Evolutionary conservation across 2,888 invertebrate genomes (phyloP).

Genomic region (Limenitis camilla): DNA sequence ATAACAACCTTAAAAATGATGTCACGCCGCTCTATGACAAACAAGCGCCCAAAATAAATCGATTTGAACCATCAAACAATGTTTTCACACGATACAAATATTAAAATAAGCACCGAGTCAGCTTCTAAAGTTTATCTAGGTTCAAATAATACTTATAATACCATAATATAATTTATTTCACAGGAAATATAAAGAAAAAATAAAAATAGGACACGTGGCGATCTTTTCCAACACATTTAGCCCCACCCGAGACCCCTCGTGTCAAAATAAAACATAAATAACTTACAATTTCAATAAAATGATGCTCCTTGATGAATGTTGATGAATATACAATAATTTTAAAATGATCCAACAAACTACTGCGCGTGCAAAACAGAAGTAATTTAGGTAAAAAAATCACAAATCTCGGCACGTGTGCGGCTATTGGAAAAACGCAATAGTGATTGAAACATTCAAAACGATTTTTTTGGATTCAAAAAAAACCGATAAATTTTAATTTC

Average conservation of each 20-base stretch:
- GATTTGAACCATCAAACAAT: constrained; percentile 11
- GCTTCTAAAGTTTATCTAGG: not conserved
- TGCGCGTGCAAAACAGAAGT: constrained; percentile 53
- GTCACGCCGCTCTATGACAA: constrained; percentile 18
- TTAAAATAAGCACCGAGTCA: not conserved
- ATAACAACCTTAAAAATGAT: constrained; percentile 22
- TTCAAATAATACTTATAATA: not conserved
- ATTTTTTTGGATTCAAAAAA: constrained; percentile 8
- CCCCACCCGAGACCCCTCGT: constrained; percentile 56
- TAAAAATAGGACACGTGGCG: constrained; percentile 69
- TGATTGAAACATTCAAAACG: constrained; percentile 13
- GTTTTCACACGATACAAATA: not conserved
- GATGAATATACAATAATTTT: constrained; percentile 38
- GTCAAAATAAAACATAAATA: constrained; percentile 51
- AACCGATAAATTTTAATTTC: constrained; percentile 13
- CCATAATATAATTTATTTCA: constrained; percentile 20
- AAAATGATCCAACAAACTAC: constrained; percentile 36
- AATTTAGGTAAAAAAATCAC: constrained; percentile 64
- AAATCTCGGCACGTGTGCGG: constrained; percentile 73
- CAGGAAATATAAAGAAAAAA: constrained; percentile 37
- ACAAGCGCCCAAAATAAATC: constrained; percentile 19
- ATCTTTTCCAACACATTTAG: constrained; percentile 59
- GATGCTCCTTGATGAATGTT: constrained; percentile 36
- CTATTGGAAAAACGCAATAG: constrained; percentile 65
- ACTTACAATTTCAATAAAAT: constrained; percentile 48